Percentiles rank a stretch among this genome's conserved stretches.
phyloP scores from a whole-genome alignment of 2,888 invertebrate species.

The Cybosia mesomella region DNA sequence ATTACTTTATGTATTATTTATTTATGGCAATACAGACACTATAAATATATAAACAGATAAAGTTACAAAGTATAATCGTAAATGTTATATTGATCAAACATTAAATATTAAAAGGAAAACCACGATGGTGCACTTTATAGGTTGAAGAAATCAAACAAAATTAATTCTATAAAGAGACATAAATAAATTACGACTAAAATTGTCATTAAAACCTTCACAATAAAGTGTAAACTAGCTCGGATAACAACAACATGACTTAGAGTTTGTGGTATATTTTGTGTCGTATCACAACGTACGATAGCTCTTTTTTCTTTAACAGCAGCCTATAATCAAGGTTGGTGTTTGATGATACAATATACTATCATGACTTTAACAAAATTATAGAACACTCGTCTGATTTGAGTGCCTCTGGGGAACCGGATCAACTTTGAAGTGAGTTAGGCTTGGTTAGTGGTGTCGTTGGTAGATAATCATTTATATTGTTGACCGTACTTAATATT shows the following conservation, averaged over 20 bases:
- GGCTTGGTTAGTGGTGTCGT: background rate
- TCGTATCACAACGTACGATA: background rate
- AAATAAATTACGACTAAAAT: slow-evolving; percentile 2
- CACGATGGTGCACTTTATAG: background rate
- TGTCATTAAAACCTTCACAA: background rate
- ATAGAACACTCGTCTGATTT: background rate
- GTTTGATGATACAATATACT: background rate
- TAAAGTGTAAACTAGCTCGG: background rate
- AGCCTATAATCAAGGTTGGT: background rate
- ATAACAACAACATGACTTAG: background rate
- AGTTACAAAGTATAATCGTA: background rate
- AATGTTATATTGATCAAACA: background rate
- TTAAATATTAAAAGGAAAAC: background rate
- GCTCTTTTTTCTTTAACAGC: background rate
- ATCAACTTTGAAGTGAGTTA: background rate
- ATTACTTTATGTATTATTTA: too few relatives aligned
- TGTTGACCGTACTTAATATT: background rate
- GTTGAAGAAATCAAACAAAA: background rate
- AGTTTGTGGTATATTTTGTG: background rate
- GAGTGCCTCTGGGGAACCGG: background rate
- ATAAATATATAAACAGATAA: background rate
- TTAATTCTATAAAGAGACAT: slow-evolving; percentile 1
- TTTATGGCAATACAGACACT: background rate
- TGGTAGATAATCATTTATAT: background rate
- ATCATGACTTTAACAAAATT: background rate